Base-by-base conservation (phyloP, 2,797 vertebrate species). In the Rhabdophis nuchalis region DNA sequence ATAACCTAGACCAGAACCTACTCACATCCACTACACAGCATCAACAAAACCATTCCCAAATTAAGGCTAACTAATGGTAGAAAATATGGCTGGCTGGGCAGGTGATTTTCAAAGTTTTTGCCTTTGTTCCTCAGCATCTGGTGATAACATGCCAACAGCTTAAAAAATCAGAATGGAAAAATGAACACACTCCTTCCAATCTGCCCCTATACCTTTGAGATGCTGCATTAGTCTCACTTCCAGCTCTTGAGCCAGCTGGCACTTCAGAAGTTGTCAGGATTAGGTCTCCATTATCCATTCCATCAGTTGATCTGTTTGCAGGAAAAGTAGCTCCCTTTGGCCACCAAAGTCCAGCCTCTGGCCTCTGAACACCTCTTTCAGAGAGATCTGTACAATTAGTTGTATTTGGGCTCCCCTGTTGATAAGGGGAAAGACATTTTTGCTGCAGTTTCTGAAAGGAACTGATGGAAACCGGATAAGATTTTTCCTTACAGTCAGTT, bases 401-500 rank as follows among this genome's bases (percentile, higher is more conserved):
- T 1, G 13, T 82, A 36, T 11, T 90, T 87, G 52, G 58, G 0
- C 32, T 86, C 87, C 18, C 85, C 10, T 3, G 36, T 16, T 1
- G 92, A 54, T 90, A 50, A 52, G 92, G 56, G 87, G 86, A 82
- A 0, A 0, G 82, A 96, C 90, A 72, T 36, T 18, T 64, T 20
- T 57, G 89, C 12, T 86, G 92, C 89, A 85, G 93, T 90, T 85
- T 95, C 85, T 82, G 46, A 7, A 0, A 68, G 57, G 18, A 61
- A 23, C 52, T 86, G 16, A 46, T 9, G n/a, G 50, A 20, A 6
- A n/a, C 0, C 1, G 72, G 86, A n/a, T 90, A 1, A 1, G 95
- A 92, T 64, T 98, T 98, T 0, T 97, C 98, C 77, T 98, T 98
- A 0, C 98, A 98, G 93, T 98, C 98, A 0, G 98, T 98, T 96